Base-by-base conservation (phyloP, 2,113 vertebrate species). In the Toxostoma redivivum region DNA sequence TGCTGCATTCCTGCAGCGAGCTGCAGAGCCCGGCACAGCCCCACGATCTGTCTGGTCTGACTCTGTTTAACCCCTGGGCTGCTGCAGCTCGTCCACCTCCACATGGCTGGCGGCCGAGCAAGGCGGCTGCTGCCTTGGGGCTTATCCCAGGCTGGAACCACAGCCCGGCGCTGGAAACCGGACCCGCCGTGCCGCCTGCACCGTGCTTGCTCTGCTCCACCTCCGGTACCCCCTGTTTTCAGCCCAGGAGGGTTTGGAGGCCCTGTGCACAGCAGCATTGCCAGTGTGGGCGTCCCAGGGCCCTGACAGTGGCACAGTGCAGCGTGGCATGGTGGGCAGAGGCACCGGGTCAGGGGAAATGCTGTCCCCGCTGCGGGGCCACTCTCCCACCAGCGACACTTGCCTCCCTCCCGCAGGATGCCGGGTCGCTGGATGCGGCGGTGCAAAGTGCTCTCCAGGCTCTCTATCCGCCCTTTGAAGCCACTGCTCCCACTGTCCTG, bases 381-480 rank as follows among this genome's bases (percentile, higher is more conserved):
- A 0, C 54, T 45, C 8, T 89, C 56, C 35, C 70, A 83, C 8
- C 58, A 7, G 25, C 1, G 1, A 15, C 5, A 3, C 51, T 95
- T 33, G 57, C 71, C 18, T 62, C 47, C 74, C 20, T 58, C 47
- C 65, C 5, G 3, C 96, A 99, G 99, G 98, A 99, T 27, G 95
- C 98, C 11, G 95, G 98, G 3, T 98, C 99, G 5, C 97, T 99
- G 94, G 99, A 99, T 37, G 79, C 97, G 0, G 99, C 99, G 8
- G 99, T 99, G 96, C 99, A 99, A 97, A 98, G 98, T 0, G 97
- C 98, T 27, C 98, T 99, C 48, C 99, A 98, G 1, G 97, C 98
- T 19, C 99, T 99, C 81, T 99, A 98, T 88, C 99, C 99, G 0
- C 99, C 99, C 6, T 99, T 99, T 12, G 99, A 99, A 79, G 98